A percentile compares a stretch with the other conserved stretches of the same genome.
phyloP scores from a whole-genome alignment of 2,888 invertebrate genomes.

The Patella pellucida region DNA sequence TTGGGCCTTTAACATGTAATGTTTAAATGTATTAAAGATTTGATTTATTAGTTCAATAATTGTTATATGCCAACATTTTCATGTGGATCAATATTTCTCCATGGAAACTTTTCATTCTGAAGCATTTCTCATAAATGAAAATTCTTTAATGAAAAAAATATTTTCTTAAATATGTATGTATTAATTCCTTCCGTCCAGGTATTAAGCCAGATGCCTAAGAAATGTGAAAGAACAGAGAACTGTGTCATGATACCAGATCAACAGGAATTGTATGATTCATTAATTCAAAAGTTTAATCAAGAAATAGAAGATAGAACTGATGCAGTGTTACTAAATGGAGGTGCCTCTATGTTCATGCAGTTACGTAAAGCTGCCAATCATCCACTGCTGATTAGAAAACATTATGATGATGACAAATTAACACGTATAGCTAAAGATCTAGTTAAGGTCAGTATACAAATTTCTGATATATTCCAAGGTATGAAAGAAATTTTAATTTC shows the following conservation, averaged over 20 bases:
- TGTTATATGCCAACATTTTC: too few species aligned
- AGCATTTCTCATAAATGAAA: too few species aligned
- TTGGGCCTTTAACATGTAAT: too few species aligned
- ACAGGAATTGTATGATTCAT: constrained; percentile 80
- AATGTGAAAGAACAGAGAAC: constrained; percentile 80
- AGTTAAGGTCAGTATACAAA: constrained; percentile 47
- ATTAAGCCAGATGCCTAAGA: constrained; percentile 82
- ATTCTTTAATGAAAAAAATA: too few species aligned
- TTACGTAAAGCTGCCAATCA: constrained; percentile 95
- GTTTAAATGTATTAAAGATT: too few species aligned
- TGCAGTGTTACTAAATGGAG: constrained; percentile 33
- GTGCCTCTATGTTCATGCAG: constrained; percentile 78
- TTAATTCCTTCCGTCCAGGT: constrained; percentile 55
- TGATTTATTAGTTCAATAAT: too few species aligned
- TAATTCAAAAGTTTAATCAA: constrained; percentile 74
- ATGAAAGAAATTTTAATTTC: too few species aligned
- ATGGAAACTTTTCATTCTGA: too few species aligned
- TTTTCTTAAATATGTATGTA: too few species aligned
- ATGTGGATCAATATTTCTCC: too few species aligned
- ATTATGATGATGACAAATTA: constrained; percentile 76
- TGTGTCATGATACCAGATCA: constrained; percentile 83
- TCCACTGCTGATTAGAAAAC: constrained; percentile 84
- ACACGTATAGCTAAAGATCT: constrained; percentile 78
- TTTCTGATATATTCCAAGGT: not conserved
- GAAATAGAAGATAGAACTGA: constrained; percentile 36